Percentiles rank a stretch among this genome's conserved stretches.
phyloP scores from a whole-genome alignment of 2,797 vertebrate genomes.

The Tragelaphus eurycerus region DNA sequence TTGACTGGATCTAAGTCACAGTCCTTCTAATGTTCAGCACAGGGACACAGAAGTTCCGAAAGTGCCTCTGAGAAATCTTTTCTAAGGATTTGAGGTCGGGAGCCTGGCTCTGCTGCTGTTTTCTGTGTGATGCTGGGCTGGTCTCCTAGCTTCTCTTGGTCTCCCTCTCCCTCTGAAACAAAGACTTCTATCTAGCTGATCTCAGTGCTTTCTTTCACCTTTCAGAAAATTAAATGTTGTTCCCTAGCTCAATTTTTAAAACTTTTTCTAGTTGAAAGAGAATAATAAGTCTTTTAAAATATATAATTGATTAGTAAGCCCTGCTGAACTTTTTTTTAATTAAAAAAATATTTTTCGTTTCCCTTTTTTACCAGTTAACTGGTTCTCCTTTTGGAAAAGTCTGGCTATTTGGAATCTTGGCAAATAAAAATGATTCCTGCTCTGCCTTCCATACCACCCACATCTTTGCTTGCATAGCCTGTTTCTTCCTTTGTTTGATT shows the following conservation, averaged over 20 bases:
- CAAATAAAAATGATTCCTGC: not conserved
- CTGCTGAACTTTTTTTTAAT: not conserved
- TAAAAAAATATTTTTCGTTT: not conserved
- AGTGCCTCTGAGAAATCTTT: not conserved
- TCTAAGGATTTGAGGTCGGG: not conserved
- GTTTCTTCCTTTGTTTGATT: not conserved
- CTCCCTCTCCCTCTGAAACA: not conserved
- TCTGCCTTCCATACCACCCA: not conserved
- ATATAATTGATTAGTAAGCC: not conserved
- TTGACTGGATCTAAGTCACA: not conserved
- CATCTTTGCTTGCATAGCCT: not conserved
- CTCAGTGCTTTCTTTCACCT: not conserved
- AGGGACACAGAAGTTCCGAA: not conserved
- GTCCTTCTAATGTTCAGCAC: not conserved
- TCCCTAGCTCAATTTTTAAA: not conserved
- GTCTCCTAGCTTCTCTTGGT: not conserved
- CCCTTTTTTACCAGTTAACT: not conserved
- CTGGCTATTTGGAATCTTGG: not conserved
- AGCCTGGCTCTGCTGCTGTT: not conserved
- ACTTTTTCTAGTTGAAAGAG: not conserved
- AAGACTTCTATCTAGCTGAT: not conserved
- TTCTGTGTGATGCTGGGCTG: not conserved
- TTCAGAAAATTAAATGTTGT: not conserved
- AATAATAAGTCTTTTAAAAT: not conserved
- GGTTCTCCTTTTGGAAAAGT: constrained; percentile 5